Evolutionary conservation across 2,888 invertebrate species (phyloP).

Genomic region (Leptarthrus brevirostris): DNA sequence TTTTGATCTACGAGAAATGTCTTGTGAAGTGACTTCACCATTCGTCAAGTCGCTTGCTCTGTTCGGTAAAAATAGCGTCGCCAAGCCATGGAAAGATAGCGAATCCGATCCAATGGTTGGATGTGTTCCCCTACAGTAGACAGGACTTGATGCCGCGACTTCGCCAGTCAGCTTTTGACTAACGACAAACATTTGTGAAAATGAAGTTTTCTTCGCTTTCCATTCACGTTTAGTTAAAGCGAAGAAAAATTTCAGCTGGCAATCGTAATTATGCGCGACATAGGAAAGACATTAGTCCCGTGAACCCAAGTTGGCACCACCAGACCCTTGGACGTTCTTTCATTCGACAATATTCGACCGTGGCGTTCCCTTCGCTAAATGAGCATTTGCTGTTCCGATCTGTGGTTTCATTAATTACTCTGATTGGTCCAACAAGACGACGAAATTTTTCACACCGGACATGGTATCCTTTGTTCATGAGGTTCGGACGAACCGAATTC

Average conservation of each 20-base stretch:
- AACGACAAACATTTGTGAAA: slow-evolving; percentile 39
- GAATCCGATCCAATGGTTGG: slow-evolving; percentile 3
- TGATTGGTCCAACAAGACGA: slow-evolving; percentile 4
- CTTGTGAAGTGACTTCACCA: slow-evolving; percentile 64
- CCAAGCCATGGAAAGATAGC: no score
- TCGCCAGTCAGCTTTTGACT: neutral
- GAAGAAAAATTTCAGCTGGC: slow-evolving; percentile 36
- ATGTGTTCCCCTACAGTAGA: no score
- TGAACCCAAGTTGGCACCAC: neutral
- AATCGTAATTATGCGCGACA: slow-evolving; percentile 42
- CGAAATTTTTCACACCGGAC: neutral
- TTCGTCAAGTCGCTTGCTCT: slow-evolving; percentile 52
- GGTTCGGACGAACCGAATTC: no score
- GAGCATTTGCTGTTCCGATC: slow-evolving; percentile 37
- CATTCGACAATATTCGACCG: neutral
- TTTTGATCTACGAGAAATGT: slow-evolving; percentile 67
- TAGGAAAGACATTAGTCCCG: slow-evolving; percentile 37
- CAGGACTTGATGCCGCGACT: no score
- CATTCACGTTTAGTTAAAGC: slow-evolving; percentile 13
- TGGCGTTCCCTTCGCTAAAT: neutral
- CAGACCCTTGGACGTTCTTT: neutral
- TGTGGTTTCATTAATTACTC: slow-evolving; percentile 37
- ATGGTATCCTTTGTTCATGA: no score
- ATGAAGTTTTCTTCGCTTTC: slow-evolving; percentile 44
- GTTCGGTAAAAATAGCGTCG: slow-evolving; percentile 19